Base-by-base conservation (phyloP, 2,888 invertebrate species). In the Sesia apiformis region DNA sequence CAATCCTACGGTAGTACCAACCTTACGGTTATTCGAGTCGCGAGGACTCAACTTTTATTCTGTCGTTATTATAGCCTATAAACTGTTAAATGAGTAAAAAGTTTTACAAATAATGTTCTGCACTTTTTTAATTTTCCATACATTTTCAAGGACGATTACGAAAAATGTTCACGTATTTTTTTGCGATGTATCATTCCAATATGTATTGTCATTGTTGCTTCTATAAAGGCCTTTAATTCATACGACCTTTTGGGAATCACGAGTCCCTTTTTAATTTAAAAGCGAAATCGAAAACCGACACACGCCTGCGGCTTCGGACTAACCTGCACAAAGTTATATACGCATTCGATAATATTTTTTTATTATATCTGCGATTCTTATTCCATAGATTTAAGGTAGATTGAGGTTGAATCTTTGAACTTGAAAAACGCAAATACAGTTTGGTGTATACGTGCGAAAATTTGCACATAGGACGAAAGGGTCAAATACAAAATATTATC, bases 221-320 rank as follows among this genome's bases (percentile, higher is more conserved):
- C 38, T 50, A 38, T 50, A 50, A 50, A 38, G 7, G 6, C 38
- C 50, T n/a, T 23, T 50, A 50, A 50, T 50, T 50, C 50, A 50
- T 50, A 50, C 39, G 56, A 70, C 74, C 76, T 76, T 74, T 56
- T 55, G 74, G 76, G 76, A 71, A 65, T 65, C 64, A 58, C 55
- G 62, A 59, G 74, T 76, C 76, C 76, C 76, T 69, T 72, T 74
- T 76, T 76, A 76, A 76, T 76, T 76, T 76, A 68, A 66, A 66
- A 67, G 66, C 69, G 71, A 72, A 76, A 76, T 74, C 76, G 73
- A 71, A 76, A 73, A 67, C 65, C 60, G 63, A 57, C 53, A 58
- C 55, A 62, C 56, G 63, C 61, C 62, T 38, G 50, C 50, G 50
- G 50, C 50, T 39, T 50, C 50, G 7, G 50, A 38, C 38, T 50